phyloP scores from a whole-genome alignment of 2,113 vertebrate species.

The Plotosus lineatus region DNA sequence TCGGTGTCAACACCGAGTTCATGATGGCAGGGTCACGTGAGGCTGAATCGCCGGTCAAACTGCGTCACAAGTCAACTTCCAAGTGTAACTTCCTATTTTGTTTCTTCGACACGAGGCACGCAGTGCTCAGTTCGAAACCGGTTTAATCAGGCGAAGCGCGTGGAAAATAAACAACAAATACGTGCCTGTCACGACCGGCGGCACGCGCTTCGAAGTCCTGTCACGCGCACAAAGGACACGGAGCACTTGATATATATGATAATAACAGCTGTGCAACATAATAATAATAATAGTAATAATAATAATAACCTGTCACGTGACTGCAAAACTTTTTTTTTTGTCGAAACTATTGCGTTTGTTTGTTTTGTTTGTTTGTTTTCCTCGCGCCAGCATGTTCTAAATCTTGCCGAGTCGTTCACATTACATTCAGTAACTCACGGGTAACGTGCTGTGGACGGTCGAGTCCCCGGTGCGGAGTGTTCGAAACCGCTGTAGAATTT shows the following conservation, averaged over 20 bases:
- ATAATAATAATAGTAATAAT: no score
- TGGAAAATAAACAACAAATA: no score
- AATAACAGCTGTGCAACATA: no score
- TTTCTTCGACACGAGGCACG: conserved; percentile 29
- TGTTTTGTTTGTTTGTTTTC: background rate
- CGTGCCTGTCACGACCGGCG: no score
- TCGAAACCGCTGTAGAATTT: background rate
- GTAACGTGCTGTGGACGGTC: background rate
- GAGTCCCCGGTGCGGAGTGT: background rate
- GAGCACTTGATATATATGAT: background rate
- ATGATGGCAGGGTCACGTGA: conserved; percentile 9
- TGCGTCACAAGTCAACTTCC: conserved; percentile 80
- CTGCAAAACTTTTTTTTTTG: no score
- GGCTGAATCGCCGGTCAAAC: conserved; percentile 51
- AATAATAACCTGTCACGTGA: no score
- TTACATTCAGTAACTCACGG: background rate
- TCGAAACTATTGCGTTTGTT: background rate
- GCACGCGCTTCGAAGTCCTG: background rate
- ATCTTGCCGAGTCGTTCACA: no score
- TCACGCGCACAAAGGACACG: background rate
- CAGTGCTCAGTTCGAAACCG: background rate
- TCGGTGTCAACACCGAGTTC: background rate
- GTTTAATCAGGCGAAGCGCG: background rate
- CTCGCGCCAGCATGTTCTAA: background rate
- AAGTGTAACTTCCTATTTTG: conserved; percentile 57